Percentiles rank a stretch among this genome's conserved stretches.
These are phyloP conservation scores for Apaloderma vittatum DNA, from an alignment of 2,113 vertebrate genomes.

Conservation along the genomic window DNA sequence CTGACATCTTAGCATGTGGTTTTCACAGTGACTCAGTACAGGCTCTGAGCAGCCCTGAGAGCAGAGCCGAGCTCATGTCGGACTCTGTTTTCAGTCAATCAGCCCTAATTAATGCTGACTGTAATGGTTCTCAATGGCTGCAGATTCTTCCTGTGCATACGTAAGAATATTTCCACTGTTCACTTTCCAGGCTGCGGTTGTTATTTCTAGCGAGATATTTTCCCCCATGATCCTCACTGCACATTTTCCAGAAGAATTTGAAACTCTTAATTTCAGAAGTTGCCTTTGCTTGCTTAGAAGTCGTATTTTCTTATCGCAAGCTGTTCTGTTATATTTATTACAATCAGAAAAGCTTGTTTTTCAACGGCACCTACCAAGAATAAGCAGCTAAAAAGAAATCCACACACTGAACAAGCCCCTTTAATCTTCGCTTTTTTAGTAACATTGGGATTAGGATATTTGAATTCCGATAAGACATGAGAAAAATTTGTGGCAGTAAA, in stretches of 20 bases:
- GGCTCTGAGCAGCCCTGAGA: background rate
- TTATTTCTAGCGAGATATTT: background rate
- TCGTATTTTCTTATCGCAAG: constrained; percentile 26
- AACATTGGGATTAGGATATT: background rate
- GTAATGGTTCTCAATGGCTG: background rate
- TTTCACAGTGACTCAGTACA: background rate
- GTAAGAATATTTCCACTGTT: background rate
- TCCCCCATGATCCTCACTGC: background rate
- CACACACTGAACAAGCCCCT: background rate
- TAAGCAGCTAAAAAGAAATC: background rate
- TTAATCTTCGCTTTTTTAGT: background rate
- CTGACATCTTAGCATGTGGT: background rate
- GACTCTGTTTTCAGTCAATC: constrained; percentile 18
- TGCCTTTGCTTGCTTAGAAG: background rate
- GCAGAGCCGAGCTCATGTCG: background rate
- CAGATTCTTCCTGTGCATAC: constrained; percentile 17
- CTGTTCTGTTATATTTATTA: background rate
- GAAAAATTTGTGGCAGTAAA: background rate
- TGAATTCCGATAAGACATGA: background rate
- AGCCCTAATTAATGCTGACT: background rate
- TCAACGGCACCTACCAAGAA: background rate
- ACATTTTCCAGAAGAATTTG: constrained; percentile 45
- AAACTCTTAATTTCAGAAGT: constrained; percentile 16
- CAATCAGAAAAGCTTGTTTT: background rate
- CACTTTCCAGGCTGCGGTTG: background rate